Evolutionary conservation across 2,888 invertebrate species (phyloP), one percentile per base, ranked within the genome.

Genomic region (Villa cingulata): DNA sequence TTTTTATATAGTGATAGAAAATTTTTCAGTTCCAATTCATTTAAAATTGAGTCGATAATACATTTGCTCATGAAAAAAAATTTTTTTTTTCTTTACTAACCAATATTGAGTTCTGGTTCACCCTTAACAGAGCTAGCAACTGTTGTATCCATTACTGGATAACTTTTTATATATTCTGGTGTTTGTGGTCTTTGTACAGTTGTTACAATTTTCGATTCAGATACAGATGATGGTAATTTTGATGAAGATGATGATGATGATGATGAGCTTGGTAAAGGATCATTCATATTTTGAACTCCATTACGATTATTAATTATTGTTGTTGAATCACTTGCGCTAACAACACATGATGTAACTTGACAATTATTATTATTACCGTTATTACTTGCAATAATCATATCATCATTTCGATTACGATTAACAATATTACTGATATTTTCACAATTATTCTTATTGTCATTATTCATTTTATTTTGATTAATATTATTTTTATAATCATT

Each of bases 101-200:
- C 69, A 56, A 69, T 69, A 57, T 69, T 68, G 9, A 69, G 57
- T 53, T 69, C 69, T 3, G 68, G 69, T 51, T 69, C 69, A 3
- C 69, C 69, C 53, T 68, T 69, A 17, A 66, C 59, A 47, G 68
- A 68, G 55, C 68, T 69, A 50, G 68, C 68, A 49, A 69, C 68
- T 49, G 69, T 69, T 49, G 67, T 67, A 62, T 69, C 68, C 68
- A 69, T 68, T 50, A 69, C 68, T 48, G 68, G 68, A 61, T 67
- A 69, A 27, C 66, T 66, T 57, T 66, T 66, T 17, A 66, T 67
- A 51, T 68, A 68, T 47, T 68, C 68, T 53, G 68, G 68, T 1
- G 68, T 68, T 51, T 67, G 66, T 9, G 68, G 68, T 51, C 66
- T 61, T 37, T 45, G 45, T 9, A 46, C 39, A 27, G 37, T 41